Percentiles rank a stretch among this genome's conserved stretches.
Evolutionary conservation across 2,113 vertebrate genomes (phyloP).

Genomic region (Hippocampus mohnikei): DNA sequence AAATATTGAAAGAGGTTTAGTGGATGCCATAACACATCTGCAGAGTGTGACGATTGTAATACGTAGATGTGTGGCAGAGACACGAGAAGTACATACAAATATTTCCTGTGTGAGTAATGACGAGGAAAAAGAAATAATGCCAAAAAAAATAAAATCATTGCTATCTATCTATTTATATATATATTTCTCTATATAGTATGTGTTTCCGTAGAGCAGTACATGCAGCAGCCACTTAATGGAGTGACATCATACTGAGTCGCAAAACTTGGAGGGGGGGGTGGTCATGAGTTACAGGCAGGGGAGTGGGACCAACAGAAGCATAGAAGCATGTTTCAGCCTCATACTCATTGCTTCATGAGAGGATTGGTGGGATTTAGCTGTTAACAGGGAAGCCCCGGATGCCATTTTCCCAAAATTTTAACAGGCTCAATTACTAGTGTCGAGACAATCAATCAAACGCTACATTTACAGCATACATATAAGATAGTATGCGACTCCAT

Average conservation of each 20-base stretch:
- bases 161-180: conserved; percentile 79
- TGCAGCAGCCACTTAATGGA: conserved; percentile 78
- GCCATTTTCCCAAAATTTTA: conserved; percentile 9
- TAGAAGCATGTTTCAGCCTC: conserved; percentile 47
- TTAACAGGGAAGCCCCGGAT: conserved; percentile 34
- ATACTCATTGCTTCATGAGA: conserved; percentile 40
- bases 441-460: conserved; percentile 48
- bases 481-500: conserved; percentile 51
- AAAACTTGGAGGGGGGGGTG: conserved; percentile 65
- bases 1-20: conserved; percentile 74
- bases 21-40: conserved; percentile 69
- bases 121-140: conserved; percentile 65
- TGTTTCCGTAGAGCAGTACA: conserved; percentile 78
- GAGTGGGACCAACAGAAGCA: conserved; percentile 59
- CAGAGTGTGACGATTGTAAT: conserved; percentile 61
- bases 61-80: conserved; percentile 71
- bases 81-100: conserved; percentile 68
- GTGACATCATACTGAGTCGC: conserved; percentile 72
- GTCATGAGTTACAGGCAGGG: conserved; percentile 67
- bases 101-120: conserved; percentile 70
- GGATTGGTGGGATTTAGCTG: conserved; percentile 53
- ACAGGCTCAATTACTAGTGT: conserved; percentile 35
- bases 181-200: conserved; percentile 78
- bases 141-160: conserved; percentile 79
- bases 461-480: conserved; percentile 55